A percentile compares a stretch with the other conserved stretches of the same genome.
Evolutionary conservation across 1,140 invertebrate species (phyloP).

Genomic region (Dendroctonus ponderosae): DNA sequence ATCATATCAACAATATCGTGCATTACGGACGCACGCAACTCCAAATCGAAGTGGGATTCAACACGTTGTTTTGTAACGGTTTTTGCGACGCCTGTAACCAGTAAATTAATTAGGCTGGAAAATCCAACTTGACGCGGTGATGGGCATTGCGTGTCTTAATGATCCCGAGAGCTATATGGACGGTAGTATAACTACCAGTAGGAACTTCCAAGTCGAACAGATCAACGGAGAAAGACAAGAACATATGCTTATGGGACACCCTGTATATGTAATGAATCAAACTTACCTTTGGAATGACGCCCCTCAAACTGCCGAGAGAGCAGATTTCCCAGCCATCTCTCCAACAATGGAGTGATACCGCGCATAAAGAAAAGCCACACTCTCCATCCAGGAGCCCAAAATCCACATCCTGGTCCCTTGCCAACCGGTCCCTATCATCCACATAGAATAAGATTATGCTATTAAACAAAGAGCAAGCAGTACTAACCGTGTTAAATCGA

Average conservation of each 20-base stretch:
- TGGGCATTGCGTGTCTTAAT: too few relatives aligned
- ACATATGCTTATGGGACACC: too few relatives aligned
- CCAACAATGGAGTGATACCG: conserved; percentile 95
- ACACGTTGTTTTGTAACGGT: conserved; percentile 99
- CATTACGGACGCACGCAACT: conserved; percentile 97
- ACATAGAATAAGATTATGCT: background rate
- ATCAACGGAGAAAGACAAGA: too few relatives aligned
- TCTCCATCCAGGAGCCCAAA: conserved; percentile 99
- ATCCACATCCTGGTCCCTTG: conserved; percentile 98
- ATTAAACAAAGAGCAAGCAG: background rate
- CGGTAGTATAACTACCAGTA: too few relatives aligned
- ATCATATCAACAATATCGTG: conserved; percentile 99
- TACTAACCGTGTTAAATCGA: conserved; percentile 93
- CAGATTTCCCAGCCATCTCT: conserved; percentile 97
- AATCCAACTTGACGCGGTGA: background rate
- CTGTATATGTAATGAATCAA: background rate
- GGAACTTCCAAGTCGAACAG: too few relatives aligned
- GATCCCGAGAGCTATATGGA: too few relatives aligned
- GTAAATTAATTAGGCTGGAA: conserved; percentile 46
- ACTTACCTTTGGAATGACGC: conserved; percentile 81
- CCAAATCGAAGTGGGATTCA: conserved; percentile 98
- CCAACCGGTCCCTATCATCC: conserved; percentile 85
- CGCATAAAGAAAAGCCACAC: conserved; percentile 99
- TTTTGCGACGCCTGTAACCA: conserved; percentile 77
- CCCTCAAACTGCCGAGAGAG: conserved; percentile 98